Evolutionary conservation across 1,140 invertebrate genomes (phyloP), one percentile per base, ranked within the genome.

Genomic region (Listronotus bonariensis): DNA sequence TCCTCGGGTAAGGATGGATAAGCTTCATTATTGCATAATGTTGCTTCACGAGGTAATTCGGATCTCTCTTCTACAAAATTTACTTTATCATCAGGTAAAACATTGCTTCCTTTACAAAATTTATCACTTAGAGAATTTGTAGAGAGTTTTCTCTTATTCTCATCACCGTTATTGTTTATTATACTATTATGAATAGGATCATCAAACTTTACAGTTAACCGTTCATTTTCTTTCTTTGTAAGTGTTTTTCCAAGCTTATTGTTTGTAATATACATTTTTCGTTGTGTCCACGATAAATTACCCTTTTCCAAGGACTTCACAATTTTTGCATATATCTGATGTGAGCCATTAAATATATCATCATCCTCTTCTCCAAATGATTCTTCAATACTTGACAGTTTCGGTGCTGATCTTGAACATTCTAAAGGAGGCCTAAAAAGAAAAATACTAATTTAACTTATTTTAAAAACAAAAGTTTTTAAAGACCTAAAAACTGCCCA

Each of bases 361-460:
- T 92, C 90, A n/a, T 62, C 59, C 72, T 92, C 89, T 74, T 92
- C 91, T 55, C 92, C 93, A 12, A 89, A 85, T 60, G 91, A 90
- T 80, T 99, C 97, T 75, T 96, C 93, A 66, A 99, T 99, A 20
- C 92, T 88, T 56, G 91, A 92, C 3, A 99, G 81, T 77, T 97
- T 96, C 0, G 97, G 96, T 6, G 96, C 96, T 38, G 92, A 95
- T 78, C 96, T 97, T 0, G 94, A 97, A 63, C 95, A 86, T 77
- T 97, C 95, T 48, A 98, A 77, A 0, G 96, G 96, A 4, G 96
- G 96, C 63, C 93, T 69, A 82, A 20, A 66, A 66, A 6, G 32
- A 20, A 38, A 57, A 26, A 26, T 26, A 26, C 1, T 26, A 26
- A 26, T 26, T 26, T 3, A 26, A 26, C 2, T 26, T 26, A 26